phyloP scores from a whole-genome alignment of 2,888 invertebrate genomes.

The Agrypnus murinus region DNA sequence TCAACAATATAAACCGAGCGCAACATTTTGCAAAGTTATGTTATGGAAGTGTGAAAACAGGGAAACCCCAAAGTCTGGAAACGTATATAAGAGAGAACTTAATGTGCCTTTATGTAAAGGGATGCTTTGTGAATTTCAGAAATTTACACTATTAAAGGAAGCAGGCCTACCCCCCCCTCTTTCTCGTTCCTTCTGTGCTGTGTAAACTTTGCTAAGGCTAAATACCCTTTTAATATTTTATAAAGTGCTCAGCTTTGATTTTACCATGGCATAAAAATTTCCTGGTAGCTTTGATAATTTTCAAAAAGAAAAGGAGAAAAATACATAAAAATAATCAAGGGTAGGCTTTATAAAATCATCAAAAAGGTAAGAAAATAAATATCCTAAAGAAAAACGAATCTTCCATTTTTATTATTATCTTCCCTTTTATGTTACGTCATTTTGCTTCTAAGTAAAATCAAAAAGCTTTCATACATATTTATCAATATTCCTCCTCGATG shows the following conservation, averaged over 20 bases:
- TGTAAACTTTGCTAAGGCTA: neutral
- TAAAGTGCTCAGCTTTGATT: slow-evolving; percentile 3
- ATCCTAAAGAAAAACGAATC: too few relatives aligned
- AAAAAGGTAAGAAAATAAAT: too few relatives aligned
- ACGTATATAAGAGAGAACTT: neutral
- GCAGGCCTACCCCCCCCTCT: too few relatives aligned
- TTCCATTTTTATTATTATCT: too few relatives aligned
- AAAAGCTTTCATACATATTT: slow-evolving; percentile 3
- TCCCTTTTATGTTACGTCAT: too few relatives aligned
- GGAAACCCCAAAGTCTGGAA: slow-evolving; percentile 1
- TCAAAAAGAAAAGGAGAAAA: too few relatives aligned
- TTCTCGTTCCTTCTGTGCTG: neutral
- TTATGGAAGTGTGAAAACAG: slow-evolving; percentile 17
- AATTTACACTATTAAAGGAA: slow-evolving; percentile 5
- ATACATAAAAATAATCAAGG: too few relatives aligned
- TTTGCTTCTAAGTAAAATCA: too few relatives aligned
- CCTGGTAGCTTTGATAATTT: too few relatives aligned
- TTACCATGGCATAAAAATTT: slow-evolving; percentile 1
- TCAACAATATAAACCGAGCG: slow-evolving; percentile 8
- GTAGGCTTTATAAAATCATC: too few relatives aligned
- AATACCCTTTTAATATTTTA: neutral
- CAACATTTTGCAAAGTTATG: slow-evolving; percentile 15
- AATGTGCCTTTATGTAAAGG: slow-evolving; percentile 11
- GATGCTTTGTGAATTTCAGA: slow-evolving; percentile 22
- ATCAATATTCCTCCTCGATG: neutral